Conservation (phyloP, 2,888 invertebrate genomes). For the Lochmaea crataegi region DNA sequence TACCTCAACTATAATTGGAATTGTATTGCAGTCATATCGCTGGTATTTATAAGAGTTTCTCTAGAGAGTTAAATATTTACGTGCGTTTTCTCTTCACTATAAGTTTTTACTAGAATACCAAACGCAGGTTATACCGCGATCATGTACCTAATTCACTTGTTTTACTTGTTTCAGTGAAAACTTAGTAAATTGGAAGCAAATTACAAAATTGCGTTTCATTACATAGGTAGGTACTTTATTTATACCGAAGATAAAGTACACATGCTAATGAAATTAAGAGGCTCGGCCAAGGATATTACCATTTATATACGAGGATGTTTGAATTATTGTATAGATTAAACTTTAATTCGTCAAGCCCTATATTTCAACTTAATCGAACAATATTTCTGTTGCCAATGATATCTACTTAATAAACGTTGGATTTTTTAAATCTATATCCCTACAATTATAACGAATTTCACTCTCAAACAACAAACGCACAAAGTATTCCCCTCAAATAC, state of each 20-base stretch:
- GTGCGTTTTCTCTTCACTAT: slow-evolving; percentile 1
- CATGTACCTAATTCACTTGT: neutral
- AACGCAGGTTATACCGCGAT: slow-evolving; percentile 4
- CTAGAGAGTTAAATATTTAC: slow-evolving; percentile 5
- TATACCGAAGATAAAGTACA: neutral
- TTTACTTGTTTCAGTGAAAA: neutral
- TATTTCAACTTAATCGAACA: too few relatives aligned
- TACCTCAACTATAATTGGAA: slow-evolving; percentile 15
- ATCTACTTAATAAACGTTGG: too few relatives aligned
- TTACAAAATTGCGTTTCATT: neutral
- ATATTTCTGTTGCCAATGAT: too few relatives aligned
- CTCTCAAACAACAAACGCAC: slow-evolving; percentile 7
- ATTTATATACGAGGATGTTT: neutral
- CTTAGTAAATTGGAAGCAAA: neutral
- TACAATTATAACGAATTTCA: slow-evolving; percentile 18
- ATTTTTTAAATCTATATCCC: slow-evolving; percentile 1
- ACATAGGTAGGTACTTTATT: neutral
- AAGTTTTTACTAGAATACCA: neutral
- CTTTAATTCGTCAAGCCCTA: too few relatives aligned
- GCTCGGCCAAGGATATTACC: neutral
- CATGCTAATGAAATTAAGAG: slow-evolving; percentile 3
- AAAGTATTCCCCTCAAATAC: slow-evolving; percentile 31
- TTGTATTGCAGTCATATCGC: slow-evolving; percentile 9
- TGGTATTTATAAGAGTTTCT: slow-evolving; percentile 15
- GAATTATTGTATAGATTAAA: neutral